Evolutionary conservation across 2,113 vertebrate genomes (phyloP), one percentile per base, ranked within the genome.

Genomic region (Atlantisia rogersi): DNA sequence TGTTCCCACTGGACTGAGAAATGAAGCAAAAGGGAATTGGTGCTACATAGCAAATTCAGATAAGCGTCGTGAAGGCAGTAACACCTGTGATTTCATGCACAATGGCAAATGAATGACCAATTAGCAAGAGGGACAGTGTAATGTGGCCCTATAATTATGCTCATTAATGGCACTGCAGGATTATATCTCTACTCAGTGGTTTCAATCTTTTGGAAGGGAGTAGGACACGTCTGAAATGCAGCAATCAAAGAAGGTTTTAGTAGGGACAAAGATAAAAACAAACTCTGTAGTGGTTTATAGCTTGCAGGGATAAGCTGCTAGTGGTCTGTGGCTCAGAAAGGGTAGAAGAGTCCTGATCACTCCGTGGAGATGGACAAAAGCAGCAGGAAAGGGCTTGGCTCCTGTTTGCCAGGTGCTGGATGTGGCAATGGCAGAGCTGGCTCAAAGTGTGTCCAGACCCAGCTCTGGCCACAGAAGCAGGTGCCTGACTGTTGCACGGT

Each of bases 161-260:
- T 97, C 94, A 92, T 96, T 96, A 96, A 96, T 96, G 95, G 77
- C 80, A 84, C 88, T 93, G 88, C 82, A 92, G 90, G 95, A 84
- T 86, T 88, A 19, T 84, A 93, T 93, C 95, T 94, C 29, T 58
- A 73, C 73, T 86, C 86, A 53, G 73, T 71, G 42, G 60, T 60
- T 95, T 94, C 93, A 88, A 0, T 56, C 82, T 90, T 88, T 86
- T 88, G 68, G 85, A 95, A 86, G 24, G 58, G 82, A 90, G 39
- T 35, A 90, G 52, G 75, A 35, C 48, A 64, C 56, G 82, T 62
- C 69, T 76, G 77, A 96, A 89, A 88, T n/a, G 48, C 80, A 60
- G 64, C 64, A 75, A 40, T 4, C 37, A 73, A 59, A 81, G 59
- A 59, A 25, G 65, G 40, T 83, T 84, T 81, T 29, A 48, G 32